Evolutionary conservation across 2,888 invertebrate species (phyloP), one percentile per base, ranked within the genome.

Genomic region (Eupsilia transversa): DNA sequence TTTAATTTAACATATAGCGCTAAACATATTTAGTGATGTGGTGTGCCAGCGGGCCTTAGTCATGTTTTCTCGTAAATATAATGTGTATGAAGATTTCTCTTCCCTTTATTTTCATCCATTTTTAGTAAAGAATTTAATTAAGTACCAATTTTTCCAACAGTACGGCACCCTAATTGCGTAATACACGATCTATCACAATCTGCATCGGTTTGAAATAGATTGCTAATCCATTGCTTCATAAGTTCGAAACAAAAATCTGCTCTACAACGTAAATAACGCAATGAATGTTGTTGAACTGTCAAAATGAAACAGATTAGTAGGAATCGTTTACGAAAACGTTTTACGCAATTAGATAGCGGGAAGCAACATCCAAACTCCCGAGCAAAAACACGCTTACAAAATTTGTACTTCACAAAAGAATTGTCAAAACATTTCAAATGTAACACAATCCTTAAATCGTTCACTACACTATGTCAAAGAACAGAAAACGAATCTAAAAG

Each of bases 351-450:
- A n/a, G n/a, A n/a, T n/a, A n/a, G n/a, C n/a, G n/a, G n/a, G 57
- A 75, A 69, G 33, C 10, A 68, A 61, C 43, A 41, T 10, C 52
- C 23, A 52, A 68, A 52, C 69, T n/a, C 71, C 66, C 38, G 49
- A 74, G 49, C 71, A 74, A 75, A 72, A 74, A 74, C 82, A 75
- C 79, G 68, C 61, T 82, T 79, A 77, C 80, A 86, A 84, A 84
- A 86, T 82, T 82, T 85, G 85, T 86, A 84, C 79, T 75, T 67
- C 49, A 74, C 56, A 80, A 86, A 79, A 63, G 17, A 86, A 80
- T 59, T 52, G 43, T 82, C 46, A 61, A 75, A 63, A 65, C 63
- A 70, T 72, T 77, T 67, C 23, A n/a, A 79, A 68, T 57, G n/a
- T 70, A 79, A 82, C 82, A 72, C 60, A 82, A 82, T 73, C 59